Conservation (phyloP, 2,888 invertebrate species). For the Embidobia sp. region DNA sequence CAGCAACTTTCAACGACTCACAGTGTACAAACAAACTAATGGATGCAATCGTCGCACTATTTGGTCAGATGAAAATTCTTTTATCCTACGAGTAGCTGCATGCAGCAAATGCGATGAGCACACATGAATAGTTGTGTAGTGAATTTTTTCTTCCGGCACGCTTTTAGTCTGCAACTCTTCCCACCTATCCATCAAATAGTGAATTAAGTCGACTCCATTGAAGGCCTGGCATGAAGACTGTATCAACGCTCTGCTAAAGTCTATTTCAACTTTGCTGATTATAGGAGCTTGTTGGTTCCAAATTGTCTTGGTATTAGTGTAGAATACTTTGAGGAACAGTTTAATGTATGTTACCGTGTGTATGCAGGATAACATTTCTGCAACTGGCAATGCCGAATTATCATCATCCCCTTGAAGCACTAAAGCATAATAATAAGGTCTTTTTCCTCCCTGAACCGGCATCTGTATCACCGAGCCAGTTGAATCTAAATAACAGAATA, state of each 20-base stretch:
- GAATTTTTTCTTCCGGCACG: neutral
- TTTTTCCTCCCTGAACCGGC: conserved; percentile 4
- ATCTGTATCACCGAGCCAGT: neutral
- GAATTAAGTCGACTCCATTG: neutral
- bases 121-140: conserved; percentile 31
- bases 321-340: neutral
- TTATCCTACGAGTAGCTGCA: conserved; percentile 5
- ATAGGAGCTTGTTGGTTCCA: neutral
- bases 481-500: conserved; percentile 22
- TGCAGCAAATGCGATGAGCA: conserved; percentile 39
- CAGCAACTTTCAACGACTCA: neutral
- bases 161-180: neutral
- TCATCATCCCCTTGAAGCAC: neutral
- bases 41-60: neutral
- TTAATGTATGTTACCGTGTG: conserved; percentile 6
- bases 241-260: conserved; percentile 2
- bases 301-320: neutral
- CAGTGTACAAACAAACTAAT: neutral
- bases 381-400: conserved; percentile 12
- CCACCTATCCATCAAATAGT: conserved; percentile 13
- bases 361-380: conserved; percentile 11
- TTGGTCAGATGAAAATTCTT: neutral
- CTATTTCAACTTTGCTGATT: conserved; percentile 26
- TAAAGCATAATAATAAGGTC: conserved; percentile 12
- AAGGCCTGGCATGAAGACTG: conserved; percentile 4